Percentiles rank a stretch among this genome's conserved stretches.
Conservation (phyloP, 2,888 invertebrate genomes). For the Dryadula phaetusa region DNA sequence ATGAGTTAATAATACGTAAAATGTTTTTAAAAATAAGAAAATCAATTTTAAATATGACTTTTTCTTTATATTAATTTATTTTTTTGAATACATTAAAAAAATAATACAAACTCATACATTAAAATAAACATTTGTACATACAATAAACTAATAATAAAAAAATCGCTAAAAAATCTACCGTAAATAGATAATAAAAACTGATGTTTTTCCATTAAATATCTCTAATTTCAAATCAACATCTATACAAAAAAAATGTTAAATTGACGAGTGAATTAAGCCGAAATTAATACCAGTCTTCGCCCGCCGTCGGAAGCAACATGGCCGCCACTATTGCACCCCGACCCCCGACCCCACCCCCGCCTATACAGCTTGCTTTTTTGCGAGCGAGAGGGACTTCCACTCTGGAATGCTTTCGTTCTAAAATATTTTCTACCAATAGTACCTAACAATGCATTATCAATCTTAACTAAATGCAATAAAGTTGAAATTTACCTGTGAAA, state of each 20-base stretch:
- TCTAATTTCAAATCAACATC: conserved; percentile 40
- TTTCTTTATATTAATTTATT: too few relatives aligned
- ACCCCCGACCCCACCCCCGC: conserved; percentile 61
- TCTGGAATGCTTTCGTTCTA: conserved; percentile 80
- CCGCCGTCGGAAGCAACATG: conserved; percentile 78
- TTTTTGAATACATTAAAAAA: too few relatives aligned
- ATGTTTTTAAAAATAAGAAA: too few relatives aligned
- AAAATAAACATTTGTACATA: not conserved
- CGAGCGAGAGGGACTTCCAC: conserved; percentile 82
- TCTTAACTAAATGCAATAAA: conserved; percentile 3
- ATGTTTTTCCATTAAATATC: not conserved
- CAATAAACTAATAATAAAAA: not conserved
- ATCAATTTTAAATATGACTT: too few relatives aligned
- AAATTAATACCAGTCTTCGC: conserved; percentile 81
- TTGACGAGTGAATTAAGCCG: conserved; percentile 75
- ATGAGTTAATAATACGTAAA: too few relatives aligned
- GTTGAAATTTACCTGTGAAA: conserved; percentile 45
- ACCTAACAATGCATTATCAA: conserved; percentile 45
- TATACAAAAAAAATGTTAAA: conserved; percentile 66
- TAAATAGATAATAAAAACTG: not conserved
- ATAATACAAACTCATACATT: too few relatives aligned
- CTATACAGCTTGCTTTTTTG: conserved; percentile 77
- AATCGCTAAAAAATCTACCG: not conserved
- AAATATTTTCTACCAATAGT: conserved; percentile 75
- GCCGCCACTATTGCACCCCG: conserved; percentile 66